Evolutionary conservation across 2,113 vertebrate genomes (phyloP), one percentile per base, ranked within the genome.

Genomic region (Taurulus bubalis): DNA sequence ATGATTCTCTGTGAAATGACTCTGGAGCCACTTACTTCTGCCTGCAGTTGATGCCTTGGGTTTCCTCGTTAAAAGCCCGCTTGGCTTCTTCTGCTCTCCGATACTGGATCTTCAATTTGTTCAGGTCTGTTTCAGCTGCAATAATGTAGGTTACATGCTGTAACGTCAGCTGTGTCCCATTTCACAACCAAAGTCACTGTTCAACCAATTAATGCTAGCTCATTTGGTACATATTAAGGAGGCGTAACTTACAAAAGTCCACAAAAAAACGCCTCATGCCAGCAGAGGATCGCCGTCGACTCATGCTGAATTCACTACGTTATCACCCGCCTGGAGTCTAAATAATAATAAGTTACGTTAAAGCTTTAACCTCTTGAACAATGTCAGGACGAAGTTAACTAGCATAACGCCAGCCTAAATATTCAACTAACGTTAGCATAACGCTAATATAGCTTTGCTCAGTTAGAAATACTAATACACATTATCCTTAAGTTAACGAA

Each of bases 121-220:
- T 32, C 45, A 72, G 55, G 45, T 85, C 73, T 12, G 55, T 53
- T 63, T 77, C 73, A 62, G 45, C 83, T 80, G 67, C 42, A 62
- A 32, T 59, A 45, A 69, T 24, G 53, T 18, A 38, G 34, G 34
- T 34, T 34, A 34, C 34, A 40, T 12, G 9, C 38, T 40, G 38
- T 40, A 40, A 7, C 56, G n/a, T 55, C 2, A 40, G 3, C 8
- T 28, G 28, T n/a, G 11, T 36, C n/a, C 18, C 11, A 9, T 28
- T 26, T 42, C 42, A 16, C 0, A 49, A 38, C 11, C 3, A 26
- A 9, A 11, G 18, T 38, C 11, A 34, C 24, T 22, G 11, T 58
- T 45, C 6, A 22, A 22, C 59, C 5, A 51, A 59, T 22, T 45
- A 32, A 32, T 32, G 34, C 6, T 34, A 34, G 6, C 34, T 34